Evolutionary conservation across 1,140 invertebrate species (phyloP).

Genomic region (Venturia canescens): DNA sequence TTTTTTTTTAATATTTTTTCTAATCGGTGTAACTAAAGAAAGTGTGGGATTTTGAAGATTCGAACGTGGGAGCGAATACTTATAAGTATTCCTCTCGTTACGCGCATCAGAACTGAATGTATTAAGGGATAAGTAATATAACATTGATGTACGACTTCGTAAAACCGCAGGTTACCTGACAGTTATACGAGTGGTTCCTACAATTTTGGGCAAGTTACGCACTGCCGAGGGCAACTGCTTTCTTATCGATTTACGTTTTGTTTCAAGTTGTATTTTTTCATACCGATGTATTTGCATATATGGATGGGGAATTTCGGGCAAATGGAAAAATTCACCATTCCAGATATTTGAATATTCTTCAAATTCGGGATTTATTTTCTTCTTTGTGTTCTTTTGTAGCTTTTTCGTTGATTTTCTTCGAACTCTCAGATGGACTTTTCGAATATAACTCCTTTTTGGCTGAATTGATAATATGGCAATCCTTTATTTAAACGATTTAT

Average conservation of each 20-base stretch:
- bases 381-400: too few species aligned
- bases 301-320: background rate
- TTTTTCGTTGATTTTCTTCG: too few species aligned
- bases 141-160: background rate
- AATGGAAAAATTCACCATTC: background rate
- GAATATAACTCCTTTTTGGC: too few species aligned
- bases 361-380: too few species aligned
- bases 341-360: too few species aligned
- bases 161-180: background rate
- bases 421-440: too few species aligned
- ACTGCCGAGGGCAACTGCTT: background rate
- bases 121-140: background rate
- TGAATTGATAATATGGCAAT: too few species aligned
- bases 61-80: background rate
- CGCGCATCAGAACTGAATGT: background rate
- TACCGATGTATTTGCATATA: background rate
- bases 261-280: background rate
- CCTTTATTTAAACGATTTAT: too few species aligned
- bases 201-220: background rate
- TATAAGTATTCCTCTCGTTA: background rate
- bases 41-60: background rate
- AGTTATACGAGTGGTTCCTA: background rate
- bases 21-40: background rate
- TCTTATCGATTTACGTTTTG: background rate
- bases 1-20: background rate